Evolutionary conservation across 1,140 invertebrate genomes (phyloP).

Genomic region (Odontomachus brunneus): DNA sequence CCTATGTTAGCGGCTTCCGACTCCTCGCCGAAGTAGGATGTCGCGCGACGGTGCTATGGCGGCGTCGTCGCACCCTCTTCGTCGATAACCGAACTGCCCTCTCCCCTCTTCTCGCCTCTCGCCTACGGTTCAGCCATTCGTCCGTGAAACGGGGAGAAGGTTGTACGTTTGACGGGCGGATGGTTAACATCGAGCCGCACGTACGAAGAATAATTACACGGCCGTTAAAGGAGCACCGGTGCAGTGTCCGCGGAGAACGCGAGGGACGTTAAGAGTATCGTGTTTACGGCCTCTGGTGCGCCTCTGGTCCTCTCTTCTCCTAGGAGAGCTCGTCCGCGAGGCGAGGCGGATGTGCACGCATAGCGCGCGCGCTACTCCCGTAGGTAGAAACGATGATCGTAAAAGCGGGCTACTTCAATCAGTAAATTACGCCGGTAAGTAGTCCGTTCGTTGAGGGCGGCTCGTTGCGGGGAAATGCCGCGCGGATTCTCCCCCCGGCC

Average conservation of each 20-base stretch:
- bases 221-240: background rate
- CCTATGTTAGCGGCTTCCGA: slow-evolving; percentile 34
- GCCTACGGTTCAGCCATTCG: background rate
- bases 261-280: slow-evolving; percentile 24
- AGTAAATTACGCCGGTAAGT: slow-evolving; percentile 15
- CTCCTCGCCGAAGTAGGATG: slow-evolving; percentile 13
- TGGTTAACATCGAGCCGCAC: background rate
- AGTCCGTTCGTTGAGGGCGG: background rate
- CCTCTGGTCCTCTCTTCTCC: background rate
- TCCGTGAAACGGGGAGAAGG: slow-evolving; percentile 17
- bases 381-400: slow-evolving; percentile 28
- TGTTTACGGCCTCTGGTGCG: slow-evolving; percentile 24
- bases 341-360: too few relatives aligned
- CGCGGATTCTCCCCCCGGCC: background rate
- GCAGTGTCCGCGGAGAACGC: slow-evolving; percentile 7
- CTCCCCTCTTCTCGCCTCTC: too few relatives aligned
- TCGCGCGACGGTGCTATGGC: slow-evolving; percentile 3
- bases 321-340: too few relatives aligned
- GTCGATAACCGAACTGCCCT: slow-evolving; percentile 66
- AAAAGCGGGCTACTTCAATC: slow-evolving; percentile 10
- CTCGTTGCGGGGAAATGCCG: background rate
- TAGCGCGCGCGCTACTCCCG: too few relatives aligned
- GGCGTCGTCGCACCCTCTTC: background rate
- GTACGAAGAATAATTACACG: slow-evolving; percentile 48
- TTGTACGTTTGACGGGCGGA: slow-evolving; percentile 14